Evolutionary conservation across 2,888 invertebrate species (phyloP).

Genomic region (Hemaris fuciformis): DNA sequence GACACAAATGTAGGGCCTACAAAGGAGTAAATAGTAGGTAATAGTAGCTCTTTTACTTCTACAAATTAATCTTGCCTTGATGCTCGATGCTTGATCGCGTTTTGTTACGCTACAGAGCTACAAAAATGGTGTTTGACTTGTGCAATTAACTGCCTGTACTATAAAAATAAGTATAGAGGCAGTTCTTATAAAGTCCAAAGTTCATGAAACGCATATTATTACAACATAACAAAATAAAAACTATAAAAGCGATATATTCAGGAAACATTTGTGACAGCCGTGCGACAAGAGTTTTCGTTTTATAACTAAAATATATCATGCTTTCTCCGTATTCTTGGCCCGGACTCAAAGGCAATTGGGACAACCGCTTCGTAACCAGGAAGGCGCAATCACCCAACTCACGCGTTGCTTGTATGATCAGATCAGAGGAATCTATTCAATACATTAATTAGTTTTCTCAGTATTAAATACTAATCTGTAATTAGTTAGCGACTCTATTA

Average conservation of each 20-base stretch:
- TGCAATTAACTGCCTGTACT: too few species aligned
- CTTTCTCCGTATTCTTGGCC: constrained; percentile 74
- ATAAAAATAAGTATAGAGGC: too few species aligned
- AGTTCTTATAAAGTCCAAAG: background rate
- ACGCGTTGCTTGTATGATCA: background rate
- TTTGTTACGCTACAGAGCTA: too few species aligned
- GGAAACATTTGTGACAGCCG: constrained; percentile 53
- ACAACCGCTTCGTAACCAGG: constrained; percentile 55
- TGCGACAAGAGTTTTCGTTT: constrained; percentile 47
- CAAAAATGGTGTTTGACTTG: too few species aligned
- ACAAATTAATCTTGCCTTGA: too few species aligned
- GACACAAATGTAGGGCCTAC: too few species aligned
- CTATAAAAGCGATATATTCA: constrained; percentile 44
- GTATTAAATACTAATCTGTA: background rate
- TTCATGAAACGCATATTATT: background rate
- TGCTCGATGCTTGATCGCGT: too few species aligned
- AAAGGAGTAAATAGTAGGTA: too few species aligned
- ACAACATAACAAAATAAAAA: constrained; percentile 18
- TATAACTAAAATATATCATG: constrained; percentile 53
- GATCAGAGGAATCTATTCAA: background rate
- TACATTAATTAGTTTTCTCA: background rate
- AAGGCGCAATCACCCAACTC: constrained; percentile 34
- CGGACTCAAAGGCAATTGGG: constrained; percentile 68
- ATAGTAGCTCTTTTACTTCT: too few species aligned
- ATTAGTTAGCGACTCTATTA: background rate